Conservation (phyloP, 2,888 invertebrate species). For the Ischnus inquisitorius region DNA sequence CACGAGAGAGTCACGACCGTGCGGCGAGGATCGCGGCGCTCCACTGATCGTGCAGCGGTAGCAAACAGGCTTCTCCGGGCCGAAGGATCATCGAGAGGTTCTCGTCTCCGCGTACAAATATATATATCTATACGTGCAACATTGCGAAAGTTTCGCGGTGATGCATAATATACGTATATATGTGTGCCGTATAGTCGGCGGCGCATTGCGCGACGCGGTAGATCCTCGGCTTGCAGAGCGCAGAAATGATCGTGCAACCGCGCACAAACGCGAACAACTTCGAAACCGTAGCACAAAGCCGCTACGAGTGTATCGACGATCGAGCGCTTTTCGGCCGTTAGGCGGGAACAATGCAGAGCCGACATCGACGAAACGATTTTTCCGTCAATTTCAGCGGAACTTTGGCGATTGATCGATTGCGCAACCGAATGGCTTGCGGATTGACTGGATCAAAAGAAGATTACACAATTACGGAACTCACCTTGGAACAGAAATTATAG, state of each 20-base stretch:
- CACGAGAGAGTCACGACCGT: constrained; percentile 48
- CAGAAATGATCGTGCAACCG: constrained; percentile 34
- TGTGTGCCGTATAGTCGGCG: neutral
- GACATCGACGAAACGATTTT: neutral
- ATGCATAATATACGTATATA: constrained; percentile 4
- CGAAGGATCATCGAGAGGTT: constrained; percentile 21
- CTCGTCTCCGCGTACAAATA: neutral
- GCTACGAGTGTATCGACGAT: neutral
- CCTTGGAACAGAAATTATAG: constrained; percentile 57
- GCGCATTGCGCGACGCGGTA: constrained; percentile 31
- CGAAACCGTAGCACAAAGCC: neutral
- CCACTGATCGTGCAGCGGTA: constrained; percentile 48
- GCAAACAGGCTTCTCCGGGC: constrained; percentile 33
- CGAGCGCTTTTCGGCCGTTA: neutral
- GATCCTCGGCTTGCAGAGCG: constrained; percentile 36
- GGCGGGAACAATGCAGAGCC: constrained; percentile 6
- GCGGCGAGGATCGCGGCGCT: constrained; percentile 49
- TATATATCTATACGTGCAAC: neutral
- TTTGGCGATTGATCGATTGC: constrained; percentile 28
- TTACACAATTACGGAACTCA: constrained; percentile 63
- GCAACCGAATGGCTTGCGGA: constrained; percentile 34
- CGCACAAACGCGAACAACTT: neutral
- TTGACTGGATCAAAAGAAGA: constrained; percentile 37
- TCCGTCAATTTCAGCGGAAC: constrained; percentile 12
- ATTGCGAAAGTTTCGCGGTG: constrained; percentile 36